phyloP scores from a whole-genome alignment of 2,113 vertebrate genomes.

The Struthio camelus region DNA sequence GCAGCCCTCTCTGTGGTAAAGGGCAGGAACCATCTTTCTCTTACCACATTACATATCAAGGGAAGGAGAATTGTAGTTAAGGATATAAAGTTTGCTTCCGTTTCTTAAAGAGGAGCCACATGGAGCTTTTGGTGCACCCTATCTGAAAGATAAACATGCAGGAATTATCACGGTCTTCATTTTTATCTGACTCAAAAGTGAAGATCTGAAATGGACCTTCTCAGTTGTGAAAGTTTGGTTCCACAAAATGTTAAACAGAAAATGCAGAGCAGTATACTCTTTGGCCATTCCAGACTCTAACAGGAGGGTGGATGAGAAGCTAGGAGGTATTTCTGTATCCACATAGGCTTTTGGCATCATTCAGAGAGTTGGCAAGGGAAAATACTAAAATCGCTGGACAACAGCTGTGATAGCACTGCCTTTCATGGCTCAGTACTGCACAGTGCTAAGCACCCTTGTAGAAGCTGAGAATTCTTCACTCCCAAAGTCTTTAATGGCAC shows the following conservation, averaged over 20 bases:
- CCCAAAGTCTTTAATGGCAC: neutral
- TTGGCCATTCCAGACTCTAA: neutral
- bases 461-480: neutral
- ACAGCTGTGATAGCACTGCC: neutral
- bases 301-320: neutral
- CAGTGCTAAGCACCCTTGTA: neutral
- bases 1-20: neutral
- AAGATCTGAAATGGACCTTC: neutral
- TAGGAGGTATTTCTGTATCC: conserved; percentile 9
- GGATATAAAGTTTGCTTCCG: neutral
- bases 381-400: neutral
- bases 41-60: neutral
- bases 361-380: neutral
- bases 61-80: neutral
- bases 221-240: neutral
- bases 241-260: conserved; percentile 9
- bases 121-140: neutral
- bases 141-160: neutral
- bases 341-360: neutral
- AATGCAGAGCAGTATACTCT: neutral
- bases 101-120: neutral
- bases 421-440: conserved; percentile 34
- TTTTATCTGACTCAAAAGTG: neutral
- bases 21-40: neutral
- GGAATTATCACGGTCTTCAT: neutral